phyloP scores from a whole-genome alignment of 1,140 invertebrate genomes.

The Hycleus cichorii region DNA sequence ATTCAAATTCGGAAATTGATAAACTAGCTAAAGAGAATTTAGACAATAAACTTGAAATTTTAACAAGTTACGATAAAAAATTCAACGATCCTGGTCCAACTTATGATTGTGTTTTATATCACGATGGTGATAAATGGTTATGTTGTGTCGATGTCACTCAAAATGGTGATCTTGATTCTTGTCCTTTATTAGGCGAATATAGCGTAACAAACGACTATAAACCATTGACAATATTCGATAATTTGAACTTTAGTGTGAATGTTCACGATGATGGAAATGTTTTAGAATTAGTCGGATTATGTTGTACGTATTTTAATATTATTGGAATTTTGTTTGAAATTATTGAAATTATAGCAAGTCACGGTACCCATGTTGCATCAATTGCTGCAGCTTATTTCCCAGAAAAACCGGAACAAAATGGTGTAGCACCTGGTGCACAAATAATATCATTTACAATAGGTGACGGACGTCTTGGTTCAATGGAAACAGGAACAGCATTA shows the following conservation, averaged over 20 bases:
- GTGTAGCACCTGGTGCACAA: conserved; percentile 93
- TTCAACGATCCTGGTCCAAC: conserved; percentile 79
- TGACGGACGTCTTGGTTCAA: conserved; percentile 79
- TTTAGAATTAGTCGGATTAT: conserved; percentile 88
- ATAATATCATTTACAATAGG: conserved; percentile 88
- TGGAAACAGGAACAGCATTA: conserved; percentile 93
- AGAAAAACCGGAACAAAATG: conserved; percentile 83
- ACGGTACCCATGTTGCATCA: conserved; percentile 95
- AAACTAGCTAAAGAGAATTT: conserved; percentile 86
- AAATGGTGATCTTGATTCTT: conserved; percentile 67
- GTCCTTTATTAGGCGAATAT: conserved; percentile 79
- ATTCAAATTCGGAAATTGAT: conserved; percentile 49
- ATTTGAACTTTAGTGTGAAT: conserved; percentile 87
- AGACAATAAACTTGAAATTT: conserved; percentile 75
- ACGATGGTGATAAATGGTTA: conserved; percentile 76
- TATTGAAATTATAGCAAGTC: conserved; percentile 59
- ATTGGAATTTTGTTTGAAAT: conserved; percentile 1
- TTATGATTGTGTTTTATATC: conserved; percentile 90
- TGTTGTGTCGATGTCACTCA: conserved; percentile 84
- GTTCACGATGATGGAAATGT: conserved; percentile 88
- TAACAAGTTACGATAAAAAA: conserved; percentile 82
- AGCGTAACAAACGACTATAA: conserved; percentile 71
- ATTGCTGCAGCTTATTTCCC: conserved; percentile 92
- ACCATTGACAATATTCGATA: conserved; percentile 67
- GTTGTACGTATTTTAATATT: conserved; percentile 61